A percentile compares a stretch with the other conserved stretches of the same genome.
These are phyloP conservation scores for Diuraphis noxia DNA, from an alignment of 1,140 invertebrate species.

Conservation along the genomic window DNA sequence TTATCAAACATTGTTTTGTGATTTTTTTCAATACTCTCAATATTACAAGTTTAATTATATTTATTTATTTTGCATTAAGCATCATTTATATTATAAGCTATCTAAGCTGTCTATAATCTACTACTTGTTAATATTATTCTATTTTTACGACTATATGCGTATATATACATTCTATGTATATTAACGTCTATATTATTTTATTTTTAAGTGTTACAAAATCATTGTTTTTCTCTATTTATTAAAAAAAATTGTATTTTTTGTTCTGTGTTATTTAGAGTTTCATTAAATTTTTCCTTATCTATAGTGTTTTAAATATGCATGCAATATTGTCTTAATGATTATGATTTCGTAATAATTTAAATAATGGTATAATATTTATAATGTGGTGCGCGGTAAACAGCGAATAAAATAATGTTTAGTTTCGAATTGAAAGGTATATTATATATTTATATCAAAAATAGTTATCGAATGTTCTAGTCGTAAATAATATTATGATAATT, in stretches of 20 bases:
- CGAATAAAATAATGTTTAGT: too few relatives aligned
- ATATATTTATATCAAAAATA: too few relatives aligned
- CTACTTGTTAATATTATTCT: background rate
- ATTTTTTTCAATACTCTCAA: background rate
- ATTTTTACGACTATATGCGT: background rate
- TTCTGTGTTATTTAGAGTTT: background rate
- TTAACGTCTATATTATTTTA: background rate
- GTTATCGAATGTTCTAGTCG: too few relatives aligned
- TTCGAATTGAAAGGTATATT: too few relatives aligned
- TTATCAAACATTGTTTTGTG: constrained; percentile 4
- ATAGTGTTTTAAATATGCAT: background rate
- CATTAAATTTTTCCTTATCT: background rate
- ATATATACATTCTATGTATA: background rate
- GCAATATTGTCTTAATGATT: background rate
- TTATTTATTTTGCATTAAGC: background rate
- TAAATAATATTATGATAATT: too few relatives aligned
- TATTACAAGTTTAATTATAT: background rate
- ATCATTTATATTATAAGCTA: background rate
- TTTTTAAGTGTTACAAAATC: background rate
- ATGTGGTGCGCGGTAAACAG: too few relatives aligned
- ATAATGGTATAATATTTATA: too few relatives aligned
- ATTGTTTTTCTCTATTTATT: background rate
- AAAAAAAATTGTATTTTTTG: background rate
- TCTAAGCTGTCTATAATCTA: too few relatives aligned
- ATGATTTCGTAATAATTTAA: background rate